Evolutionary conservation across 2,113 vertebrate species (phyloP), one percentile per base, ranked within the genome.

Genomic region (Rhea pennata): DNA sequence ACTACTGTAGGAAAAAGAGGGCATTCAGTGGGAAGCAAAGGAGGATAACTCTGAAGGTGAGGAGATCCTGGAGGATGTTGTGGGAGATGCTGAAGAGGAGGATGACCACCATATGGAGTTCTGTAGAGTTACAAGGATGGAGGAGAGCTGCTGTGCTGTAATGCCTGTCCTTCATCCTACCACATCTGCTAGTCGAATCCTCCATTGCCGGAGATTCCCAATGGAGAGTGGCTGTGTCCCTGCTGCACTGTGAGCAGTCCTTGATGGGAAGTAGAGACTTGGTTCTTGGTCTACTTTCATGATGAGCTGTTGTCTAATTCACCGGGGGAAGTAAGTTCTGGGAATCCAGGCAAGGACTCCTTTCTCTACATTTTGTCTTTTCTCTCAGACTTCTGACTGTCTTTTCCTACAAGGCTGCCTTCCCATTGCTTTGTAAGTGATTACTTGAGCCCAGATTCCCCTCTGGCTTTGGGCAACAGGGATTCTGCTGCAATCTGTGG

Each of bases 61-160:
- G 66, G 99, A 98, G 92, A 99, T 99, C 70, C 97, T 98, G 19
- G 99, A 98, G 62, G 98, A 98, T 93, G 98, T 98, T 74, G 98
- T 98, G 13, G 98, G 98, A 44, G 98, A 98, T 92, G 98, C 99
- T 39, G 99, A 99, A 72, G 99, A 99, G 93, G 99, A 99, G 95
- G 99, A 99, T 74, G 99, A 99, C 96, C 99, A 99, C 91, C 99
- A 99, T 96, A 99, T 99, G 97, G 99, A 99, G 96, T 99, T 99
- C 96, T 99, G 99, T 88, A 98, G 99, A 31, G 99, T 99, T 99
- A 99, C 97, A 99, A 99, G 97, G 99, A 99, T 15, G 99, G 99
- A 12, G 99, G 99, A 78, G 99, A 99, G 96, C 98, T 99, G 65
- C 98, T 99, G 7, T 99, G 99, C 98, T 99, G 99, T 93, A 99